Conservation (phyloP, 2,113 vertebrate genomes). For the Andinoacara biseriatus region DNA sequence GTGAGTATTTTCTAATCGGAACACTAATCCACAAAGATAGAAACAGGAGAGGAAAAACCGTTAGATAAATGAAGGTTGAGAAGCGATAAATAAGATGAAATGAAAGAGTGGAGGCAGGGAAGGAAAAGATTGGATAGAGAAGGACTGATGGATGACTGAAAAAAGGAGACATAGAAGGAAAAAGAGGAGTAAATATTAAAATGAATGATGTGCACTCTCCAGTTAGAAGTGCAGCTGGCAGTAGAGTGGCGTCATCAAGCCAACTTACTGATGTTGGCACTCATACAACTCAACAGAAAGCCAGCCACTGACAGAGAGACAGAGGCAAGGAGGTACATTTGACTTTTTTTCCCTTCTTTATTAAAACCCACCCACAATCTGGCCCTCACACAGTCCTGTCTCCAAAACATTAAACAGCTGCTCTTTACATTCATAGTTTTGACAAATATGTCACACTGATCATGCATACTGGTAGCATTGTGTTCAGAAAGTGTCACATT, state of each 20-base stretch:
- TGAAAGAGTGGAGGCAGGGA: background rate
- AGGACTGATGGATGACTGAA: background rate
- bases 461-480: background rate
- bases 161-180: background rate
- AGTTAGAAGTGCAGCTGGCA: constrained; percentile 66
- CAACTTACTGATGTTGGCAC: constrained; percentile 60
- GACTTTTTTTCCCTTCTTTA: background rate
- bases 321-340: background rate
- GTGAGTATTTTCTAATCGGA: background rate
- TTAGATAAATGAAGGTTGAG: background rate
- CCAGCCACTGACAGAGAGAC: constrained; percentile 1
- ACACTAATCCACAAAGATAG: background rate
- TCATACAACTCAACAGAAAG: constrained; percentile 46
- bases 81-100: background rate
- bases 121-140: background rate
- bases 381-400: background rate
- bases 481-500: background rate
- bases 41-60: background rate
- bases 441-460: background rate
- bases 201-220: constrained; percentile 62
- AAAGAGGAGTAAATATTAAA: constrained; percentile 53
- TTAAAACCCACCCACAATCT: background rate
- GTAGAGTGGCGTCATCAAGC: constrained; percentile 40
- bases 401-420: background rate
- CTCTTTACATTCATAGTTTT: background rate